phyloP scores from a whole-genome alignment of 2,113 vertebrate species.

The Orthonyx spaldingii region DNA sequence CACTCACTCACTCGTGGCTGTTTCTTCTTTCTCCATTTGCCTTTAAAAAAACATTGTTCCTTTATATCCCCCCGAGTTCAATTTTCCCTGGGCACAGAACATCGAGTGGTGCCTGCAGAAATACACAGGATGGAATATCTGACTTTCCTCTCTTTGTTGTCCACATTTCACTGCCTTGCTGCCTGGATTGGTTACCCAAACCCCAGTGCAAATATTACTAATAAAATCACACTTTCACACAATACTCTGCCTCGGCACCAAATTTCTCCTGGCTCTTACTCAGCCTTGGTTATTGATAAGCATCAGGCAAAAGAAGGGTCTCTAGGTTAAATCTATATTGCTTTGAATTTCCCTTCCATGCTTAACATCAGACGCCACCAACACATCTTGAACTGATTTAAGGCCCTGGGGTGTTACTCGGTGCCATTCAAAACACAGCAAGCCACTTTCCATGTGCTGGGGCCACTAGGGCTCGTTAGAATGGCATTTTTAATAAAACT shows the following conservation, averaged over 20 bases:
- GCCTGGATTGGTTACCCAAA: neutral
- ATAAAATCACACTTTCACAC: constrained; percentile 4
- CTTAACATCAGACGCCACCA: constrained; percentile 64
- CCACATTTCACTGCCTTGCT: neutral
- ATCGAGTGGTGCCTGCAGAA: neutral
- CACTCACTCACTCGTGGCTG: neutral
- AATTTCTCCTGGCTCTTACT: constrained; percentile 9
- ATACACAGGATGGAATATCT: neutral
- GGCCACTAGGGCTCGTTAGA: constrained; percentile 67
- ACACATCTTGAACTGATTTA: constrained; percentile 74
- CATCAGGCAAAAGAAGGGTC: constrained; percentile 49
- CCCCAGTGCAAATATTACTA: neutral
- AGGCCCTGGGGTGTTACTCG: constrained; percentile 59
- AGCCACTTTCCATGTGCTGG: constrained; percentile 63
- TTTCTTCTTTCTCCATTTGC: neutral
- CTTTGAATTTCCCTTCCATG: constrained; percentile 63
- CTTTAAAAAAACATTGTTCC: neutral
- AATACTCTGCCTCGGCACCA: neutral
- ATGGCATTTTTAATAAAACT: constrained; percentile 72
- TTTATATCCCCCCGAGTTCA: neutral
- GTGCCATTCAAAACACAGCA: constrained; percentile 68
- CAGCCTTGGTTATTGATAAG: constrained; percentile 33
- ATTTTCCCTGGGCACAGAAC: neutral
- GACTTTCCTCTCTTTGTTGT: neutral
- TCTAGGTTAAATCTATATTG: constrained; percentile 55